Evolutionary conservation across 2,113 vertebrate species (phyloP).

Genomic region (Melozone crissalis): DNA sequence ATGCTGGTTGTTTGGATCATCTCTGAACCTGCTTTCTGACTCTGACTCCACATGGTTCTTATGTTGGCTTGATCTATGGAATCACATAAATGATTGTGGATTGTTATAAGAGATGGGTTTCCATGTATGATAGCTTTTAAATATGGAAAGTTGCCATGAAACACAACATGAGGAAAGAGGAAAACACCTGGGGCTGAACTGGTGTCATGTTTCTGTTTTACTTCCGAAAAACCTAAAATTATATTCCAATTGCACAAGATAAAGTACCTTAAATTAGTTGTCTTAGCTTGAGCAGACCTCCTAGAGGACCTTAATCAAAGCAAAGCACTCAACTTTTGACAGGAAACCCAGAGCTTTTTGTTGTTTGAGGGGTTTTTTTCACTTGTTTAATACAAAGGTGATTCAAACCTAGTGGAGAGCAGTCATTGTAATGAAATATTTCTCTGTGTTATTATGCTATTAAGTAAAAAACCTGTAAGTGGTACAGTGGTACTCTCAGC

Average conservation of each 20-base stretch:
- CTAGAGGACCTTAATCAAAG: not conserved
- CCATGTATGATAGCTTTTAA: not conserved
- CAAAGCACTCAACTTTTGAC: not conserved
- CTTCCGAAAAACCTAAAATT: not conserved
- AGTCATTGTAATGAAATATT: not conserved
- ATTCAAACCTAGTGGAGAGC: not conserved
- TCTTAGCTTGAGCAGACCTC: not conserved
- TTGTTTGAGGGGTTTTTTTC: accelerated
- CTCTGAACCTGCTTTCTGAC: not conserved
- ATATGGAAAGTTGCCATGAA: not conserved
- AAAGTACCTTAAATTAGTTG: constrained; percentile 1
- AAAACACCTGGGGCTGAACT: not conserved
- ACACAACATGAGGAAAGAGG: not conserved
- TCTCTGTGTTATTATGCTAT: not conserved
- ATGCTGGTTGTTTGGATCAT: not conserved
- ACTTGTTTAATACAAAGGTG: not conserved
- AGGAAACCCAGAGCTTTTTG: not conserved
- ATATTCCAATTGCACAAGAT: not conserved
- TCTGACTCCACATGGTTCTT: not conserved
- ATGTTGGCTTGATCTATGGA: not conserved
- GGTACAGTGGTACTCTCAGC: not conserved
- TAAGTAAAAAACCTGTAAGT: not conserved
- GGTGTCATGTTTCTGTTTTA: constrained; percentile 23
- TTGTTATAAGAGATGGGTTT: not conserved
- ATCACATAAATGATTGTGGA: not conserved